Conservation (phyloP, 2,113 vertebrate species). For the Macquaria ambigua region DNA sequence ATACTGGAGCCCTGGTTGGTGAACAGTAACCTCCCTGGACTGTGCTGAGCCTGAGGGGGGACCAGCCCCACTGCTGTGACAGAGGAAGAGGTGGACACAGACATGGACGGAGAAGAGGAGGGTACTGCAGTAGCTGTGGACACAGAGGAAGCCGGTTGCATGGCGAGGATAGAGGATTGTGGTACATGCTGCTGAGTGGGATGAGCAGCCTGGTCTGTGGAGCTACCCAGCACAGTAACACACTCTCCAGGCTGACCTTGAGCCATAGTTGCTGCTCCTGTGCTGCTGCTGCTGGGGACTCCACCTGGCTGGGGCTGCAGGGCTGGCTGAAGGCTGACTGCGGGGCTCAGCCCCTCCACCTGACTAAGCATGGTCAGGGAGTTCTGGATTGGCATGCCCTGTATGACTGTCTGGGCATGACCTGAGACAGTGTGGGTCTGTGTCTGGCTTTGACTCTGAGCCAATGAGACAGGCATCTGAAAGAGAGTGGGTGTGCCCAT, state of each 20-base stretch:
- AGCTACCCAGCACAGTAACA: conserved; percentile 79
- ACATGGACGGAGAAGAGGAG: conserved; percentile 84
- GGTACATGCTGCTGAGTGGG: conserved; percentile 70
- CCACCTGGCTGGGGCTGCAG: conserved; percentile 81
- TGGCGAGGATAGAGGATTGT: conserved; percentile 86
- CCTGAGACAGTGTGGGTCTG: conserved; percentile 85
- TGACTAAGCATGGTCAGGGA: conserved; percentile 91
- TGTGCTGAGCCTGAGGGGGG: conserved; percentile 85
- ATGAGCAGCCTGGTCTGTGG: conserved; percentile 81
- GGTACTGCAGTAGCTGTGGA: conserved; percentile 69
- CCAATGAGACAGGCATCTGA: conserved; percentile 93
- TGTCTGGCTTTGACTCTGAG: conserved; percentile 85
- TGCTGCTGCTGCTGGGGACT: conserved; percentile 76
- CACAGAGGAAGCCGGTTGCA: conserved; percentile 79
- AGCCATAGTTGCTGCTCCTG: conserved; percentile 77
- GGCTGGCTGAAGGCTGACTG: conserved; percentile 87
- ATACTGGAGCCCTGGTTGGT: conserved; percentile 87
- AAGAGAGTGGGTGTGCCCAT: conserved; percentile 91
- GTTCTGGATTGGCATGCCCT: conserved; percentile 91
- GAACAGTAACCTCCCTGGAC: conserved; percentile 92
- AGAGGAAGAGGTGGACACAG: conserved; percentile 79
- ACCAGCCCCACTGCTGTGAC: conserved; percentile 81
- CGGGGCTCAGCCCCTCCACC: conserved; percentile 87
- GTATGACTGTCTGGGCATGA: conserved; percentile 89
- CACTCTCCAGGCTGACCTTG: conserved; percentile 81